Evolutionary conservation across 37 sponge, comb jelly and placozoan species (phyloP).

Genomic region (Ianthella basta): DNA sequence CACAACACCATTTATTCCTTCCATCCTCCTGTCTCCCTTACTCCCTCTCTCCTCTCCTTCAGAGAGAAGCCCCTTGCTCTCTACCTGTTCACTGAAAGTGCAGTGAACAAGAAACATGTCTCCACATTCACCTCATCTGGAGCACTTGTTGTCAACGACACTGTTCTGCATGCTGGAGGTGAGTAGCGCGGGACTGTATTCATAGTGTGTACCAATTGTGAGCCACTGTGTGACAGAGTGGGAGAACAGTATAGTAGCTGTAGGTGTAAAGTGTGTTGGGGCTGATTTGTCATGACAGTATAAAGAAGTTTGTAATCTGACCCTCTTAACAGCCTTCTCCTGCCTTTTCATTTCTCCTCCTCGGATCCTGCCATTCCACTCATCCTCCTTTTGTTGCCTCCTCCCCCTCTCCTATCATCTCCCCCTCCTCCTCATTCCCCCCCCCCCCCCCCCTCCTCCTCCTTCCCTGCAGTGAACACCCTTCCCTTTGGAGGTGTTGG

Average conservation of each 20-base stretch:
- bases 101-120: background rate
- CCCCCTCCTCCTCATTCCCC: background rate
- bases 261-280: too few species aligned
- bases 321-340: background rate
- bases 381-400: background rate
- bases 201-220: too few species aligned
- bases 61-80: constrained; percentile 89
- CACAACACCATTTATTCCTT: too few species aligned
- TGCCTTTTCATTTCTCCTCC: background rate
- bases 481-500: constrained; percentile 99
- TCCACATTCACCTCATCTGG: constrained; percentile 42
- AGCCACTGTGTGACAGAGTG: too few species aligned
- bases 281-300: too few species aligned
- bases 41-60: too few species aligned
- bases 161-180: constrained; percentile 44
- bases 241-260: too few species aligned
- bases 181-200: too few species aligned
- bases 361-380: background rate
- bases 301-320: too few species aligned
- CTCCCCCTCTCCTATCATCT: background rate
- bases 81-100: constrained; percentile 86
- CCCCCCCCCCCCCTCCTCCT: too few species aligned
- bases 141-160: constrained; percentile 68
- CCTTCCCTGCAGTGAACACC: constrained; percentile 29
- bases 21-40: background rate